Base-by-base conservation (phyloP, 2,888 invertebrate genomes). In the Cosmia trapezina region DNA sequence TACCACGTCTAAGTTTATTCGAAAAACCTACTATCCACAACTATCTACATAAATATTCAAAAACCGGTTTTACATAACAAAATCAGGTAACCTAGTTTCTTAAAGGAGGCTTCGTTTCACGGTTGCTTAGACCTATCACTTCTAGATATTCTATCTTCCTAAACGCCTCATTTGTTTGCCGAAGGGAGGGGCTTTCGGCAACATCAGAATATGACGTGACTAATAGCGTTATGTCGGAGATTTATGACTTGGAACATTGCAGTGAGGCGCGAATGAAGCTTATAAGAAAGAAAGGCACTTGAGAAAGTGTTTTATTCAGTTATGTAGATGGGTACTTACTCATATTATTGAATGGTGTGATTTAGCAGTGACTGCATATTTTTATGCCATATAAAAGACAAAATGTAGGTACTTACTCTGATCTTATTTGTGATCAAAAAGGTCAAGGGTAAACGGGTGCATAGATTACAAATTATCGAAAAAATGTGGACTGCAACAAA, bases 171-270 rank as follows among this genome's bases (percentile, higher is more conserved):
- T 90, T 90, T 88, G 85, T 89, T 88, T 86, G 77, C 66, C 47
- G 75, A 78, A 74, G 74, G 78, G 78, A 69, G 81, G 76, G 70
- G 83, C 81, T 81, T 83, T 80, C 75, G 79, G 84, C 80, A 87
- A 85, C 88, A 90, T 86, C 85, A 87, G 87, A 88, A 88, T 89
- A 89, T 89, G 88, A 89, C 91, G 85, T 91, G 89, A 91, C 88
- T 89, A 87, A 92, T 91, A 81, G 89, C 81, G 75, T 83, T 84
- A 88, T 85, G 84, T 68, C 67, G 70, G 69, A 87, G 90, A 91
- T 91, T 92, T 91, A 92, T 90, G 76, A 80, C 85, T 81, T 70
- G 63, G 76, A 82, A 83, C 83, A 83, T 83, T 78, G 79, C 83
- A 83, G 79, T 76, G 76, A 71, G 77, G 72, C 70, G 76, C 63